Conservation (phyloP, 2,113 vertebrate genomes). For the Xiphorhynchus elegans region DNA sequence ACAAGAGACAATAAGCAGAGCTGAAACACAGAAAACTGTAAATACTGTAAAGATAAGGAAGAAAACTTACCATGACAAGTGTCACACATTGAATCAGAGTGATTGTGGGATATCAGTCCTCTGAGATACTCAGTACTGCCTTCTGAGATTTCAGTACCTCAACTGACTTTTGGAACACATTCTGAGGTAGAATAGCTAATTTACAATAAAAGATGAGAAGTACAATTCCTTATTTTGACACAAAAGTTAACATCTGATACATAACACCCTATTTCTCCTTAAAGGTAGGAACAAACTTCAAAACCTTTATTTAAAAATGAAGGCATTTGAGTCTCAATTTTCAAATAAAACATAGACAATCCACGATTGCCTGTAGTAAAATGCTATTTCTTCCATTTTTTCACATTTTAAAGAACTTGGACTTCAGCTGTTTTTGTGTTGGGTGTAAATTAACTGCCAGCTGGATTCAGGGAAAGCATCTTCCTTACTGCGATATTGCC, state of each 20-base stretch:
- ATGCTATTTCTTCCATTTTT: neutral
- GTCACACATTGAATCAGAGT: neutral
- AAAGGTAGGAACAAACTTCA: fast-evolving
- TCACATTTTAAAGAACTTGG: neutral
- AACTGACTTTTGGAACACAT: neutral
- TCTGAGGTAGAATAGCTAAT: neutral
- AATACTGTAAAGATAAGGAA: neutral
- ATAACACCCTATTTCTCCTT: neutral
- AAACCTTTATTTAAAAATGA: neutral
- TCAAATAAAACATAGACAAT: neutral
- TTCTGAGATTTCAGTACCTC: neutral
- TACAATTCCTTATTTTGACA: neutral
- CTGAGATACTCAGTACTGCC: neutral
- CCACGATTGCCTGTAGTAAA: neutral
- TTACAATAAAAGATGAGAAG: neutral
- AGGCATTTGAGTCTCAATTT: neutral
- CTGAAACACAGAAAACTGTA: neutral
- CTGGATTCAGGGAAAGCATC: neutral
- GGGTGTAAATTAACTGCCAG: conserved; percentile 14
- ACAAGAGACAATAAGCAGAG: neutral
- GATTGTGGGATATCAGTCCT: neutral
- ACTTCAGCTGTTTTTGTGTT: neutral
- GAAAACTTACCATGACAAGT: neutral
- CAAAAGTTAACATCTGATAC: neutral
- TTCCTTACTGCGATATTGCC: conserved; percentile 17